Base-by-base conservation (phyloP, 2,888 invertebrate genomes). In the Hirtodrosophila confusa region DNA sequence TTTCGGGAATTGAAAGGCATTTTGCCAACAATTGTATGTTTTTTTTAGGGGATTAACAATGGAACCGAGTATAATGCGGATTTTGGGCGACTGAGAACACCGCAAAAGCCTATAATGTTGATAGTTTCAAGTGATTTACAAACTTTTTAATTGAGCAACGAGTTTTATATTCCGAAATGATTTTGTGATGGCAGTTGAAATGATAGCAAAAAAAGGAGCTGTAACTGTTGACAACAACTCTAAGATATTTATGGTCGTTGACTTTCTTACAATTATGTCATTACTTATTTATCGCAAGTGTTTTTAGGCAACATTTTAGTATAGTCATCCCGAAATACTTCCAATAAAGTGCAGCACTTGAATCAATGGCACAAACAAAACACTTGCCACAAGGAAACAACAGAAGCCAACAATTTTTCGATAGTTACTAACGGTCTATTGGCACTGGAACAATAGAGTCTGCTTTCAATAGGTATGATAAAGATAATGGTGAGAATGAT, bases 101-200 rank as follows among this genome's bases (percentile, higher is more conserved):
- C 75, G 56, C 74, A 66, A 74, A 17, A 70, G 70, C 66, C 54
- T 39, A 58, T 45, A 69, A 70, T 58, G 55, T 61, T 58, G 60
- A 73, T 64, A 78, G 78, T 80, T 78, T 63, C 58, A 64, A 75
- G 64, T 75, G 80, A 62, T 62, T 74, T 67, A 29, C 23, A 50
- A 73, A 75, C 50, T 74, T 74, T 70, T 57, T 67, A 74, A 74
- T 74, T 75, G 75, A 17, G 57, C 49, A 61, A 24, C 29, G 57
- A 44, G 33, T 27, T 6, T 0, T 23, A 11, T 23, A 24, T 11
- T 54, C 35, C 6, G 11, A n/a, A n/a, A 43, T 37, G 27, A 17
- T 17, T 17, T 27, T 1, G 27, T 27, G 5, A 27, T 17, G 2
- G 17, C 17, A 17, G 17, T n/a, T n/a, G n/a, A n/a, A n/a, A n/a